Conservation (phyloP, 2,797 vertebrate genomes). For the Mus minutoides region DNA sequence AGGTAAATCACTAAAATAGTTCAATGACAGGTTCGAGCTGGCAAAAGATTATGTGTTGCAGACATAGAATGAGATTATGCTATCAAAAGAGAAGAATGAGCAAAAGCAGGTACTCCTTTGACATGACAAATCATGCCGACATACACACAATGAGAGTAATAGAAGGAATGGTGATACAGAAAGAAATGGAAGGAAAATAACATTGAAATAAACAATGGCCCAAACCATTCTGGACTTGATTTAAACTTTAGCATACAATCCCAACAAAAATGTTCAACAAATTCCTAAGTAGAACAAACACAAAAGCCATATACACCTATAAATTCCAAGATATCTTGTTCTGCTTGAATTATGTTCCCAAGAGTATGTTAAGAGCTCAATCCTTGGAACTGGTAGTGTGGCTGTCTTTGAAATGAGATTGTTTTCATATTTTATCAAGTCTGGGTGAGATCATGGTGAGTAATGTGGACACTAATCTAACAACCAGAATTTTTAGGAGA, state of each 20-base stretch:
- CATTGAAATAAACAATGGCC: background rate
- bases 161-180: background rate
- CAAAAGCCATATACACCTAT: background rate
- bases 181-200: background rate
- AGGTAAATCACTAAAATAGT: background rate
- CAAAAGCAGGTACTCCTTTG: background rate
- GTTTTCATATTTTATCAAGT: background rate
- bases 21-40: background rate
- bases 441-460: background rate
- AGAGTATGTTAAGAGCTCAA: background rate
- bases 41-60: background rate
- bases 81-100: background rate
- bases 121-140: background rate
- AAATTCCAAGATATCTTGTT: background rate
- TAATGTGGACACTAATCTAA: background rate
- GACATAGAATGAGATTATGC: background rate
- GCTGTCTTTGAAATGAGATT: background rate
- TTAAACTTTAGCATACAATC: background rate
- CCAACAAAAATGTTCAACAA: background rate
- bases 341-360: background rate
- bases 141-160: background rate
- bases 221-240: background rate
- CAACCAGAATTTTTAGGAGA: background rate
- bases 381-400: background rate
- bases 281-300: background rate